Evolutionary conservation across 2,113 vertebrate species (phyloP), one percentile per base, ranked within the genome.

Genomic region (Oryzias celebensis): DNA sequence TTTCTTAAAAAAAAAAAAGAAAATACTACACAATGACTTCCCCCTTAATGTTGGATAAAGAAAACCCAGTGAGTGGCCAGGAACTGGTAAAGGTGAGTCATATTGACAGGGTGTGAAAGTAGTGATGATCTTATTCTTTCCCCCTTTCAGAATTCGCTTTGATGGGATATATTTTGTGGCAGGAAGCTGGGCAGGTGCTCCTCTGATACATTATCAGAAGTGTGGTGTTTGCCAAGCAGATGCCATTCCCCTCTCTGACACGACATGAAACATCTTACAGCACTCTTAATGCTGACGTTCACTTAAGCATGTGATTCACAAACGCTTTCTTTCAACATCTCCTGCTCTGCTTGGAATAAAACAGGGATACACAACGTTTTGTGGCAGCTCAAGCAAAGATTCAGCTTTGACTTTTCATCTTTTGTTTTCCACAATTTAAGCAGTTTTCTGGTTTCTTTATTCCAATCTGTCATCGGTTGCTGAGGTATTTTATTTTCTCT

Each of bases 61-160:
- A 51, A 65, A 83, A 81, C 72, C 36, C 57, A 64, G 62, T 49
- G 74, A 59, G 67, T 50, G 53, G 68, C 83, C 65, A 67, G 82
- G 44, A 82, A 55, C 52, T 55, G 68, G 71, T 44, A 45, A 61
- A 84, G 81, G 67, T 63, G 64, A 83, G 82, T 80, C 60, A 50
- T 68, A 67, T 79, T 89, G 88, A 90, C 87, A 77, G 89, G 78
- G 88, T 90, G 85, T 88, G 85, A 89, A 89, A 86, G 88, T 84
- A 89, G 88, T 87, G 81, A 66, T 85, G 84, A 90, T 88, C 78
- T 62, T 78, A 77, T 71, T 77, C 82, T 84, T 76, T 83, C 75
- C 70, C 68, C 53, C 73, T 80, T 86, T 90, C 85, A 89, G 77
- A 87, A 84, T 81, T 80, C 69, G 71, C 77, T 85, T 87, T 88